Conservation (phyloP, 2,113 vertebrate genomes). For the Condylura cristata region DNA sequence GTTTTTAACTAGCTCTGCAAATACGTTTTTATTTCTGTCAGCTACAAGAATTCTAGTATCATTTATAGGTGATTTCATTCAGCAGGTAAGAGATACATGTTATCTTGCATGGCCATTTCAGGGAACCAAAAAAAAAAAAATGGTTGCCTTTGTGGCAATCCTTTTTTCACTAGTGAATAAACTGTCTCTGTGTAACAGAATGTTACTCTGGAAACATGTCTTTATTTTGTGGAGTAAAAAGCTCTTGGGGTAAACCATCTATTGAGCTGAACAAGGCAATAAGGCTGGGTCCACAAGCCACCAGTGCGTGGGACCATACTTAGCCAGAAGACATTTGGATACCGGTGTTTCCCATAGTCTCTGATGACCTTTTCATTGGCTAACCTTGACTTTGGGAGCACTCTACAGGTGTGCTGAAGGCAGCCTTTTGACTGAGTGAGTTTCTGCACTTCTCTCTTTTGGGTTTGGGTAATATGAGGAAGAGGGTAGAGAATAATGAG, state of each 20-base stretch:
- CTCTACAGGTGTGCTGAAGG: neutral
- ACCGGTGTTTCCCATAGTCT: neutral
- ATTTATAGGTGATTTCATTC: conserved; percentile 26
- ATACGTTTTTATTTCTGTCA: conserved; percentile 43
- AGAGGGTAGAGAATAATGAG: neutral
- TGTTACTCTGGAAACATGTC: neutral
- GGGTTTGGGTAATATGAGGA: neutral
- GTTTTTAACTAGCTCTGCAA: neutral
- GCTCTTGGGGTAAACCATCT: neutral
- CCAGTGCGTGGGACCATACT: neutral
- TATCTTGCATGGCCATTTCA: neutral
- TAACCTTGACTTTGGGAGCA: conserved; percentile 33
- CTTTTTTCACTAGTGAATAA: conserved; percentile 1
- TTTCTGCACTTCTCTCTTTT: neutral
- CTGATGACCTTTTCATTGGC: neutral
- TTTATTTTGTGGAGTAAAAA: conserved; percentile 32
- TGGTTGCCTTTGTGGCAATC: neutral
- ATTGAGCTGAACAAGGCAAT: neutral
- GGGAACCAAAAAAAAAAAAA: neutral
- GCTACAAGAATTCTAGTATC: conserved; percentile 15
- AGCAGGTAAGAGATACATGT: neutral
- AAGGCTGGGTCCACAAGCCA: neutral
- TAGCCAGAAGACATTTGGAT: neutral
- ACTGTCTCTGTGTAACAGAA: neutral
- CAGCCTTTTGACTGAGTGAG: neutral